These are phyloP conservation scores for Passer domesticus DNA, from an alignment of 2,113 vertebrate species.

Conservation along the genomic window DNA sequence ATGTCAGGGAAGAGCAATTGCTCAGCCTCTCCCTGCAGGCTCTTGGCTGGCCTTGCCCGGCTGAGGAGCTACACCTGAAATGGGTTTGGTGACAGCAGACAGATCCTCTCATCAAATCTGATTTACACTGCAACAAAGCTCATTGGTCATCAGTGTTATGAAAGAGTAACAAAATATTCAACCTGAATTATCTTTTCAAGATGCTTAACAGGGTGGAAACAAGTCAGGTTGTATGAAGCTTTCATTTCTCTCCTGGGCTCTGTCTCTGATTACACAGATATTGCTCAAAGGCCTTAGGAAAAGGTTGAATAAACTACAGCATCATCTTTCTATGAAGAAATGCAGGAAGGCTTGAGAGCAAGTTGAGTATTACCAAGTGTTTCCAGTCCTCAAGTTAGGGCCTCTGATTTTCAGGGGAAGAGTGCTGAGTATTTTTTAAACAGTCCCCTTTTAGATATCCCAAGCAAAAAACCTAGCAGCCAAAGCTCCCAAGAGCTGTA, in stretches of 20 bases:
- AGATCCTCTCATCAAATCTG: not conserved
- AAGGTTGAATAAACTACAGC: not conserved
- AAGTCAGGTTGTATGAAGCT: not conserved
- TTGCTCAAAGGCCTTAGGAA: constrained; percentile 1
- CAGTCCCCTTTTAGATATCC: not conserved
- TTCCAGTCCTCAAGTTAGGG: not conserved
- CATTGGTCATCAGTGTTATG: not conserved
- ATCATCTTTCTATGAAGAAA: not conserved
- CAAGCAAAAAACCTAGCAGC: not conserved
- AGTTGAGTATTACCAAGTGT: not conserved
- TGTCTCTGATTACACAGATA: constrained; percentile 46
- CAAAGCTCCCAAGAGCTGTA: not conserved
- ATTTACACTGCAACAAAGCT: not conserved
- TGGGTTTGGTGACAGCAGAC: not conserved
- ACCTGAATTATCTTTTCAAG: constrained; percentile 35
- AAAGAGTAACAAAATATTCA: constrained; percentile 46
- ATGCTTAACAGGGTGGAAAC: constrained; percentile 21
- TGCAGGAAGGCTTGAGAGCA: not conserved
- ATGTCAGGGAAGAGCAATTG: not conserved
- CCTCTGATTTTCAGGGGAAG: not conserved
- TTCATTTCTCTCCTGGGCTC: constrained; percentile 34
- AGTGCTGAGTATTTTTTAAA: not conserved
- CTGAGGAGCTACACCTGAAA: not conserved
- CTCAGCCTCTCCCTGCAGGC: not conserved
- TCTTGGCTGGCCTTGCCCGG: not conserved